These are phyloP conservation scores for Stenurella melanura DNA, from an alignment of 2,888 invertebrate species.

Conservation along the genomic window DNA sequence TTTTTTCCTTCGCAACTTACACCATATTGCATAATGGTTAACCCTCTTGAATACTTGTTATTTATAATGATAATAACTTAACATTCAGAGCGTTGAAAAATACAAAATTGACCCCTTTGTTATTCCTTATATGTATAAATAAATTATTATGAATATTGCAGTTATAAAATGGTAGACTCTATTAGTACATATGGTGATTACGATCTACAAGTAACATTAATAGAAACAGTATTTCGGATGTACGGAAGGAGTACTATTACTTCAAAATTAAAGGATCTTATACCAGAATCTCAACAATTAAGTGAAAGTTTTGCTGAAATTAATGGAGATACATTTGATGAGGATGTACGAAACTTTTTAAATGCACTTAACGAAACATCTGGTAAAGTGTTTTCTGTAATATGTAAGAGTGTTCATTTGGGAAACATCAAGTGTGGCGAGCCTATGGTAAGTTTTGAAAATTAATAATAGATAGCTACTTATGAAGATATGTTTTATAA, in stretches of 20 bases:
- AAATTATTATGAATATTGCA: too few species aligned
- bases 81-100: too few species aligned
- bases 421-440: conserved; percentile 31
- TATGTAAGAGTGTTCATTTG: conserved; percentile 42
- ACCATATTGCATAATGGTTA: too few species aligned
- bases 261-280: conserved; percentile 38
- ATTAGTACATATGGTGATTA: conserved; percentile 48
- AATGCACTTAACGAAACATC: conserved; percentile 44
- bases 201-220: conserved; percentile 48
- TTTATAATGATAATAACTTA: too few species aligned
- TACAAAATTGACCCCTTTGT: too few species aligned
- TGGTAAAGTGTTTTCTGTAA: conserved; percentile 47
- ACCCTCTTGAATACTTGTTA: too few species aligned
- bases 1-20: too few species aligned
- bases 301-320: conserved; percentile 43
- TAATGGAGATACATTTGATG: conserved; percentile 39
- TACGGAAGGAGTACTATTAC: conserved; percentile 40
- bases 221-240: conserved; percentile 45
- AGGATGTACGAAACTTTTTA: conserved; percentile 46
- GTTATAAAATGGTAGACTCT: conserved; percentile 47
- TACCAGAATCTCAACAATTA: conserved; percentile 48
- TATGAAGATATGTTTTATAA: too few species aligned
- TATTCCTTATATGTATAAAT: too few species aligned
- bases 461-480: background rate
- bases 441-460: conserved; percentile 41